phyloP scores from a whole-genome alignment of 2,888 invertebrate species.

The Chrysopilus asiliformis region DNA sequence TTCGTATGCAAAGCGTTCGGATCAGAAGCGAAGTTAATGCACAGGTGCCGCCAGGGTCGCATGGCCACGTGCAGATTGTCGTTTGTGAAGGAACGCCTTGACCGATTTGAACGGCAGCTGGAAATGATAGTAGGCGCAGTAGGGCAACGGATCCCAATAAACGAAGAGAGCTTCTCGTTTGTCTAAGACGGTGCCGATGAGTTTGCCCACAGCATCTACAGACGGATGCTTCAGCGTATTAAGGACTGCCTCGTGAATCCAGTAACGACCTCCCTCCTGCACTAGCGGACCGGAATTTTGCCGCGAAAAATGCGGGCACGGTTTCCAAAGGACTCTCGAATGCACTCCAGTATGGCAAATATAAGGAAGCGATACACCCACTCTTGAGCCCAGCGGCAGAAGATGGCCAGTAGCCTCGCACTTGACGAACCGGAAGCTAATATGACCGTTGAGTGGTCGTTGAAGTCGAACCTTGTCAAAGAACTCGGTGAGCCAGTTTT shows the following conservation, averaged over 20 bases:
- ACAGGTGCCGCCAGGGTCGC: slow-evolving; percentile 17
- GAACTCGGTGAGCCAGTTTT: slow-evolving; percentile 59
- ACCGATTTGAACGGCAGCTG: slow-evolving; percentile 54
- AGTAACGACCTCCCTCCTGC: slow-evolving; percentile 39
- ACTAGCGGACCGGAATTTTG: slow-evolving; percentile 41
- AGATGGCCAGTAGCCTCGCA: slow-evolving; percentile 45
- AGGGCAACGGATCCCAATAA: slow-evolving; percentile 76
- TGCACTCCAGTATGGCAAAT: slow-evolving; percentile 61
- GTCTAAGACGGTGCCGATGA: slow-evolving; percentile 56
- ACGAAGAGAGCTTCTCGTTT: slow-evolving; percentile 68
- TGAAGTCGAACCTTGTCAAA: slow-evolving; percentile 50
- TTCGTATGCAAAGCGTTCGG: too few species aligned
- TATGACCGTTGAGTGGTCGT: slow-evolving; percentile 59
- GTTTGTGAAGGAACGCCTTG: slow-evolving; percentile 40
- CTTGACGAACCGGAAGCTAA: slow-evolving; percentile 62
- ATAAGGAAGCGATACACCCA: slow-evolving; percentile 69
- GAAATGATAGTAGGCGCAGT: slow-evolving; percentile 74
- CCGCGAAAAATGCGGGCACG: slow-evolving; percentile 46
- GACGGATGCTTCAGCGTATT: slow-evolving; percentile 37
- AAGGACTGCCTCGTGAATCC: slow-evolving; percentile 46
- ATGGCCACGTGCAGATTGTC: slow-evolving; percentile 18
- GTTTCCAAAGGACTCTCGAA: slow-evolving; percentile 48
- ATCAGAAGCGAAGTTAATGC: too few species aligned
- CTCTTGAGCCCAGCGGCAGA: slow-evolving; percentile 53
- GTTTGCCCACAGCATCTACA: slow-evolving; percentile 41